Evolutionary conservation across 2,113 vertebrate genomes (phyloP).

Genomic region (Saccopteryx leptura): DNA sequence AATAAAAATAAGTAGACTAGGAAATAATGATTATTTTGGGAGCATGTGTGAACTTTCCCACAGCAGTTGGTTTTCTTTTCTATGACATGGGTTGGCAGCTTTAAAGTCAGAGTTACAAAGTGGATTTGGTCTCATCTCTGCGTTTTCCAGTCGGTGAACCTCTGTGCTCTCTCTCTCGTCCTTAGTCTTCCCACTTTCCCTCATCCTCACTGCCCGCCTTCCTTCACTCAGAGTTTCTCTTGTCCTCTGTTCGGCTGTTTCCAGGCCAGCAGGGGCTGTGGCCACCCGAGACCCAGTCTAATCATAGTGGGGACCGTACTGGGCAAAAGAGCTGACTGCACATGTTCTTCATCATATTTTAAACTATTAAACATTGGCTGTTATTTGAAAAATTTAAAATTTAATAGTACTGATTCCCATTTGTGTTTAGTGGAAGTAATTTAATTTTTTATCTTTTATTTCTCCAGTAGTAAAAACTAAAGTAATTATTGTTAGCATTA

Average conservation of each 20-base stretch:
- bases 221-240: background rate
- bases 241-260: background rate
- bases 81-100: background rate
- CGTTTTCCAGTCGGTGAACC: background rate
- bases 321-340: background rate
- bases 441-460: conserved; percentile 25
- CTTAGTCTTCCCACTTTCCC: background rate
- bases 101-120: background rate
- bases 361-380: background rate
- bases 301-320: background rate
- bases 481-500: background rate
- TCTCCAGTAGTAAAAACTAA: conserved; percentile 13
- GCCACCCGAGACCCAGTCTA: background rate
- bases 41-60: conserved; percentile 8
- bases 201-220: background rate
- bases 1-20: conserved; percentile 29
- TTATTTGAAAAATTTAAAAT: conserved; percentile 19
- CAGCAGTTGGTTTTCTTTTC: background rate
- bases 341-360: background rate
- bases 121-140: background rate
- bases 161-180: background rate
- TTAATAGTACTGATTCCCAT: background rate
- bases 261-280: background rate
- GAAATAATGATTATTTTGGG: background rate
- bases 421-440: background rate